Evolutionary conservation across 2,113 vertebrate genomes (phyloP), one percentile per base, ranked within the genome.

Genomic region (Platycercus adscitus): DNA sequence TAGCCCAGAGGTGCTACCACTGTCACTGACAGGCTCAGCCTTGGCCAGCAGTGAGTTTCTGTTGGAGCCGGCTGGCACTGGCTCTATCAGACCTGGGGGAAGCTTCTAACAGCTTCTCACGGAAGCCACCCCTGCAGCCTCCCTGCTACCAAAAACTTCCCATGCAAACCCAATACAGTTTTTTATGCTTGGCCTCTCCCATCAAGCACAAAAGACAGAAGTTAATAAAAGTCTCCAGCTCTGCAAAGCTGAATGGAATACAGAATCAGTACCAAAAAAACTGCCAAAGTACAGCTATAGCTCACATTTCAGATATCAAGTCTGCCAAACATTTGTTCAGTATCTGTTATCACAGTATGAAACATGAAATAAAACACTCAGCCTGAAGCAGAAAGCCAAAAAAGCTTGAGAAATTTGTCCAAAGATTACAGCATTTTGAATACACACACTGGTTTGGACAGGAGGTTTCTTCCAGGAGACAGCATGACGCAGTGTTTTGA

Each of bases 31-130:
- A 7, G 17, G 47, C 46, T 87, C 39, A 37, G 65, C 33, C 16
- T 33, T 18, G 18, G 28, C 47, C 73, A 53, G 46, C 1, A 1
- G 33, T 1, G 2, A 13, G 21, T 37, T 5, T 2, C 0, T 46
- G 33, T 5, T 28, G 55, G 37, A 53, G 64, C 21, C 0, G 1
- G 33, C 7, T 46, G 21, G 13, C 46, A 15, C 5, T 26, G 41
- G 43, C 31, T 65, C 16, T 17, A 8, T n/a, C 1, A 0, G 41
- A 56, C 43, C 55, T 1, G 2, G 25, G 35, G 17, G 6, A 65
- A 81, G 10, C 35, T 56, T 33, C 33, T 49, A 11, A n/a, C 68
- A 65, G 2, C 25, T 72, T 58, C 60, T 81, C 43, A 58, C 35
- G 56, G 31, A 73, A 65, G 35, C 43, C 31, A 50, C 21, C 17